Evolutionary conservation across 2,113 vertebrate species (phyloP).

Genomic region (Irena cyanogastra): DNA sequence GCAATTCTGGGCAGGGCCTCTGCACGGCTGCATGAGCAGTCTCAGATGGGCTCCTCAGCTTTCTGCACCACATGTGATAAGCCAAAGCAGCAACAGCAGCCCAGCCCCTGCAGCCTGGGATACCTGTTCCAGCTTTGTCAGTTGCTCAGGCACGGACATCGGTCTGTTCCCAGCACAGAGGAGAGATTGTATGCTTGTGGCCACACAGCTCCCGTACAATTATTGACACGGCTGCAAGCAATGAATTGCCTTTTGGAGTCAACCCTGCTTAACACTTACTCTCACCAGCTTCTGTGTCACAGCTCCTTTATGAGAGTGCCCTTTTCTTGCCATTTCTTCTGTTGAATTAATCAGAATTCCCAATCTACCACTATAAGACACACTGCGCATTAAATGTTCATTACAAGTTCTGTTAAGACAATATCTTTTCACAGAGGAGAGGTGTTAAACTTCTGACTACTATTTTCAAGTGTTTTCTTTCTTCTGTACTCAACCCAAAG

Average conservation of each 20-base stretch:
- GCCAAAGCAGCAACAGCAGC: background rate
- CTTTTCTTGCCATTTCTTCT: constrained; percentile 16
- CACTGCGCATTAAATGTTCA: constrained; percentile 55
- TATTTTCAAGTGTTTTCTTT: constrained; percentile 57
- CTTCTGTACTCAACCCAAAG: constrained; percentile 38
- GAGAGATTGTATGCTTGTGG: background rate
- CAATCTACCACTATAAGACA: background rate
- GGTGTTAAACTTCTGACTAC: constrained; percentile 54
- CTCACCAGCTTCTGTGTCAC: background rate
- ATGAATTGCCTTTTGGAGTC: background rate
- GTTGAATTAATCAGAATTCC: constrained; percentile 47
- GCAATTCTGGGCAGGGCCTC: background rate
- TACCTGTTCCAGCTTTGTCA: background rate
- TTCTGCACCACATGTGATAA: background rate
- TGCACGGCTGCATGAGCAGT: accelerated
- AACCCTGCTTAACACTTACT: background rate
- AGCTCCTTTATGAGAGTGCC: background rate
- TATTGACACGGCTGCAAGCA: background rate
- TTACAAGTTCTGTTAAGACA: constrained; percentile 52
- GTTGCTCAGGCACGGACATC: accelerated
- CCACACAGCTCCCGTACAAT: background rate
- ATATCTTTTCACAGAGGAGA: constrained; percentile 31
- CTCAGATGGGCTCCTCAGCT: background rate
- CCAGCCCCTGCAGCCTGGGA: background rate
- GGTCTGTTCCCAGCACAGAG: background rate